Evolutionary conservation across 2,888 invertebrate species (phyloP), one percentile per base, ranked within the genome.

Genomic region (Nymphalis polychloros): DNA sequence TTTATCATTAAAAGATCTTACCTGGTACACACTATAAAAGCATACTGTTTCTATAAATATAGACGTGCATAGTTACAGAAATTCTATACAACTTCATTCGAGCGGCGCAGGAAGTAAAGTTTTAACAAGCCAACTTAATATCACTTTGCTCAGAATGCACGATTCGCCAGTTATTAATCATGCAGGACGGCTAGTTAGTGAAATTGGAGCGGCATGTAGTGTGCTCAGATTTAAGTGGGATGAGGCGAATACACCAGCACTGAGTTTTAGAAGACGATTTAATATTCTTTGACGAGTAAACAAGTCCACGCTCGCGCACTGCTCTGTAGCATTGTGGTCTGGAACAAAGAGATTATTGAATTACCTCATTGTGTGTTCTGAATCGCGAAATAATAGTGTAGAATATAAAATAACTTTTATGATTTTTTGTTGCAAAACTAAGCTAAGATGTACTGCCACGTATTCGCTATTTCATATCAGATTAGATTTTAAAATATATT

Each of bases 81-180:
- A 88, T 86, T 85, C 83, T 78, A 84, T 80, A 81, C 84, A 86
- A 86, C 85, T 88, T 81, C 81, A 86, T 86, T 86, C 80, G 80
- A 85, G 86, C 87, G 81, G 82, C 81, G 86, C 85, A 82, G 83
- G 82, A 80, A 82, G 72, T 85, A 86, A 92, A 92, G 91, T 92
- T 92, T 91, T 92, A 92, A 92, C 92, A 91, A 92, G 92, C 89
- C 90, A 92, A 92, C 92, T 92, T 92, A 91, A 92, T 92, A 91
- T 92, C 92, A 91, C 90, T 92, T 89, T 85, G 83, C 86, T 78
- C 84, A 84, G 87, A 88, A 90, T 89, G 87, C 89, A 86, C 88
- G 86, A 90, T 89, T 87, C 90, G 83, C 88, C 86, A 82, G 88
- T 86, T 90, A 90, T 92, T 91, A 92, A 92, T 92, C 92, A 91